These are phyloP conservation scores for Peromyscus maniculatus DNA, from an alignment of 2,113 vertebrate species.

Conservation along the genomic window DNA sequence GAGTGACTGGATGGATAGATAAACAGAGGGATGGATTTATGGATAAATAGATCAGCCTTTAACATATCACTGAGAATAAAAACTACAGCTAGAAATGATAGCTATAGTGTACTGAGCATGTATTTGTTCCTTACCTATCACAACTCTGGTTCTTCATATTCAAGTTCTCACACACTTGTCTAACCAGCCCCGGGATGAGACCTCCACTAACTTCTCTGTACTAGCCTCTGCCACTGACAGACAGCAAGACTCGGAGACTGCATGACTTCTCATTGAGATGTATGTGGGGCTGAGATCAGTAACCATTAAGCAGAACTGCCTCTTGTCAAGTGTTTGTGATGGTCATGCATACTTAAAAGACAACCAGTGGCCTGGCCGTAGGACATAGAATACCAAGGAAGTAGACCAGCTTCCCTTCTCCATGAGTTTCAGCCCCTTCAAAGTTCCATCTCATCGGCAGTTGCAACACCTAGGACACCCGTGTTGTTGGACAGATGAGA, in stretches of 20 bases:
- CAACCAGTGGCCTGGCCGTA: no score
- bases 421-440: background rate
- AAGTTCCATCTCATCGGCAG: background rate
- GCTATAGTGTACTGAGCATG: background rate
- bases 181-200: background rate
- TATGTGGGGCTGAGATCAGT: background rate
- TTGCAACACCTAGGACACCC: background rate
- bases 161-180: background rate
- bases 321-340: background rate
- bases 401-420: background rate
- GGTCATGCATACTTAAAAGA: background rate
- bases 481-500: background rate
- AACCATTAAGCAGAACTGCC: background rate
- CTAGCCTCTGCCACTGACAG: background rate
- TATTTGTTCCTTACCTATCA: background rate
- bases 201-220: background rate
- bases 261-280: background rate
- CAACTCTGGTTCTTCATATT: background rate
- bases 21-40: background rate
- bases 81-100: background rate
- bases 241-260: background rate
- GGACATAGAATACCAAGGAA: background rate
- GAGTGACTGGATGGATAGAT: background rate
- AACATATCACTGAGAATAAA: conserved; percentile 33
- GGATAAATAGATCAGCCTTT: background rate